Conservation (phyloP, 2,113 vertebrate species). For the Proterorhinus semilunaris region DNA sequence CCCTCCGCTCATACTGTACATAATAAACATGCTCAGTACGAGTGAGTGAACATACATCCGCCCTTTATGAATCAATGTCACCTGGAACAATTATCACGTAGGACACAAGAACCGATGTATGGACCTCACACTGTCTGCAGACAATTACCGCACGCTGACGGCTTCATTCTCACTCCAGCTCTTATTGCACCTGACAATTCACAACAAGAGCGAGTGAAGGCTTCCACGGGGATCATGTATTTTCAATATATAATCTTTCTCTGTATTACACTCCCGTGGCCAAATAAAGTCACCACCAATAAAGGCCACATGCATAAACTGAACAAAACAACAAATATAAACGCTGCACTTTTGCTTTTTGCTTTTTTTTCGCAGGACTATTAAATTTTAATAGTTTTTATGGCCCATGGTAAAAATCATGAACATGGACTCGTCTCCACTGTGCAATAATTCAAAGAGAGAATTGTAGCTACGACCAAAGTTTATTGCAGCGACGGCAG, state of each 20-base stretch:
- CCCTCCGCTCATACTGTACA: not conserved
- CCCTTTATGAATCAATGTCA: slow-evolving; percentile 46
- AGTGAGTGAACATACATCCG: slow-evolving; percentile 20
- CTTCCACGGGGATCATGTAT: not conserved
- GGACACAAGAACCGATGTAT: slow-evolving; percentile 10
- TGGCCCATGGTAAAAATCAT: too few species aligned
- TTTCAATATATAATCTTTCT: not conserved
- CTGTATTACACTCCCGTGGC: not conserved
- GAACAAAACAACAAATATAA: too few species aligned
- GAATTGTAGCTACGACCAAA: too few species aligned
- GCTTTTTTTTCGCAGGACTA: too few species aligned
- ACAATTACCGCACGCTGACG: slow-evolving; percentile 48
- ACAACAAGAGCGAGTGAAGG: not conserved
- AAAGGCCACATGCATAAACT: too few species aligned
- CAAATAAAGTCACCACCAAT: too few species aligned
- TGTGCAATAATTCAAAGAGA: too few species aligned
- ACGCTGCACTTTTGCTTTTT: too few species aligned
- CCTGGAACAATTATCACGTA: slow-evolving; percentile 57
- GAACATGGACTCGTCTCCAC: too few species aligned
- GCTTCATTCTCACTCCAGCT: slow-evolving; percentile 49
- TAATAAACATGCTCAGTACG: not conserved
- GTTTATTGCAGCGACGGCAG: too few species aligned
- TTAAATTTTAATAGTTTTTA: too few species aligned
- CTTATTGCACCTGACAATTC: slow-evolving; percentile 27
- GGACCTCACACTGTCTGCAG: slow-evolving; percentile 30